Base-by-base conservation (phyloP, 2,888 invertebrate species). In the Luffia ferchaultella region DNA sequence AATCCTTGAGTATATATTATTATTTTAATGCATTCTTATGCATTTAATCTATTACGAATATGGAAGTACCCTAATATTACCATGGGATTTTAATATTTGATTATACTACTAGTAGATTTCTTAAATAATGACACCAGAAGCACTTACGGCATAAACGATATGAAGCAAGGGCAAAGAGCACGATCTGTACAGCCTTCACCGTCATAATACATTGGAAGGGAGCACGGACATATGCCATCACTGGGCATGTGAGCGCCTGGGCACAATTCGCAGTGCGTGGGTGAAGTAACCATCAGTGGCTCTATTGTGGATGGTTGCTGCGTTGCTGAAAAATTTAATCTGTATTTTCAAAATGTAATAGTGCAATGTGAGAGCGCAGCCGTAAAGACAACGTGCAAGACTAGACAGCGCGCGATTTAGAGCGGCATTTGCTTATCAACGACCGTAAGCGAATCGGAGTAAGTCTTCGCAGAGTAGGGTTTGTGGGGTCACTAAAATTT, bases 111-210 rank as follows among this genome's bases (percentile, higher is more conserved):
- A n/a, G n/a, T n/a, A n/a, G n/a, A n/a, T n/a, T n/a, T n/a, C n/a
- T n/a, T n/a, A n/a, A n/a, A n/a, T n/a, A n/a, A n/a, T n/a, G n/a
- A n/a, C n/a, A n/a, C n/a, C n/a, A n/a, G n/a, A n/a, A n/a, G n/a
- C 45, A 67, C 76, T 73, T 47, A 79, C 80, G 76, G 58, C 55
- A 90, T 85, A 59, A 90, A 89, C 17, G 89, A 89, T 53, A 90
- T 86, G 44, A 91, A 78, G 65, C 96, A 96, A 0, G 94, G 92
- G 65, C 96, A 96, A 62, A 92, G 86, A 55, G 88, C 86, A 51
- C 89, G 80, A 1, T 86, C 64, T 3, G 92, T 90, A 69, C 96
- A 96, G 53, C 73, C 74, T 57, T 85, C 82, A 9, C 95, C 95
- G 73, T 94, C 89, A 88, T 91, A 95, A 79, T 86, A 90, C 51